phyloP scores from a whole-genome alignment of 2,888 invertebrate genomes.

The Dermolepida albohirtum region DNA sequence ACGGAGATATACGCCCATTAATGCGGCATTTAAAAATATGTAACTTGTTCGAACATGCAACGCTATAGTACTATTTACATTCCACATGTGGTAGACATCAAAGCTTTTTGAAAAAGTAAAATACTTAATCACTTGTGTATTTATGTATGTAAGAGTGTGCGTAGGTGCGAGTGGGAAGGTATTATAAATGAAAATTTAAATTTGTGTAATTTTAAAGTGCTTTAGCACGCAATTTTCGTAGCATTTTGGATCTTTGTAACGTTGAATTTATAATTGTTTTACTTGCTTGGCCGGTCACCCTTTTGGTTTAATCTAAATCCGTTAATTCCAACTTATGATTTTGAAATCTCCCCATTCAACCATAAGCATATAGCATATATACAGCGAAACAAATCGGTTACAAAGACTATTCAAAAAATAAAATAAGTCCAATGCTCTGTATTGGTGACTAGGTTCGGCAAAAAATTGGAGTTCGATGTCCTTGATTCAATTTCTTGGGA shows the following conservation, averaged over 20 bases:
- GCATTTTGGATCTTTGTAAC: constrained; percentile 29
- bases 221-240: constrained; percentile 26
- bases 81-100: constrained; percentile 9
- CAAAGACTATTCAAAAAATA: no score
- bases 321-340: constrained; percentile 32
- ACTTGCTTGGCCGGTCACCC: constrained; percentile 17
- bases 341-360: constrained; percentile 1
- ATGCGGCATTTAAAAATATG: constrained; percentile 25
- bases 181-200: constrained; percentile 35
- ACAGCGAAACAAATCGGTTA: no score
- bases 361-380: no score
- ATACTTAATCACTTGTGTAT: constrained; percentile 20
- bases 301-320: constrained; percentile 25
- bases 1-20: constrained; percentile 20
- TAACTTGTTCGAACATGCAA: constrained; percentile 13
- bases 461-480: no score
- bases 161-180: background rate
- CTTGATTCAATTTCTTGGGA: no score
- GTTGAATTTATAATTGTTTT: constrained; percentile 35
- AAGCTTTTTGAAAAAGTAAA: constrained; percentile 16
- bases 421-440: no score
- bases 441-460: no score
- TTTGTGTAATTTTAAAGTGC: constrained; percentile 34
- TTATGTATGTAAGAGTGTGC: background rate
- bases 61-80: constrained; percentile 19